These are phyloP conservation scores for Orius insidiosus DNA, from an alignment of 1,140 invertebrate genomes.

Conservation along the genomic window DNA sequence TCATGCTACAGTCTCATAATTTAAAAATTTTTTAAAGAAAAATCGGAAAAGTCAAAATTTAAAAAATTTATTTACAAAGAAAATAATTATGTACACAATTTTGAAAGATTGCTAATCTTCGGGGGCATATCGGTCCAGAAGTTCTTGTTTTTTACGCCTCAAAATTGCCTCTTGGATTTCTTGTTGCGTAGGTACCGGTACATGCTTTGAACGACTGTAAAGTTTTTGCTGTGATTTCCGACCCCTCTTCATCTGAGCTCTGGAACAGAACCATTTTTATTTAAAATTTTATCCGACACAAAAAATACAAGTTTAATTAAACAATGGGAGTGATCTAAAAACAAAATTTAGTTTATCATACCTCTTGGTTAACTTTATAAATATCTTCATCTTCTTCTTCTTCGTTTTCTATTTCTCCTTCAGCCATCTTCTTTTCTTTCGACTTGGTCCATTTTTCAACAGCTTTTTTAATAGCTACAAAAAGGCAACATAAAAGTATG, in stretches of 20 bases:
- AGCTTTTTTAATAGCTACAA: slow-evolving; percentile 36
- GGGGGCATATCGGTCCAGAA: slow-evolving; percentile 18
- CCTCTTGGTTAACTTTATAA: slow-evolving; percentile 5
- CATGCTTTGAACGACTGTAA: slow-evolving; percentile 46
- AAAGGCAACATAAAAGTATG: slow-evolving; percentile 2
- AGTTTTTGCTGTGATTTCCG: slow-evolving; percentile 5
- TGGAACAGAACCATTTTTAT: neutral
- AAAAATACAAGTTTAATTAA: too few species aligned
- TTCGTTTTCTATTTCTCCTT: slow-evolving; percentile 24
- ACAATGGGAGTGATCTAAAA: neutral
- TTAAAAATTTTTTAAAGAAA: too few species aligned
- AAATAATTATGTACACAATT: too few species aligned
- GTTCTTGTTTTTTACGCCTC: slow-evolving; percentile 71
- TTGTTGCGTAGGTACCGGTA: slow-evolving; percentile 70
- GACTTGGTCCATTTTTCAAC: slow-evolving; percentile 46
- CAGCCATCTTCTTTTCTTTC: slow-evolving; percentile 34
- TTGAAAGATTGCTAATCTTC: too few species aligned
- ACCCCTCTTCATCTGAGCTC: slow-evolving; percentile 19
- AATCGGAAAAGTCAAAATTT: too few species aligned
- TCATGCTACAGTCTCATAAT: too few species aligned
- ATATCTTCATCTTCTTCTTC: slow-evolving; percentile 33
- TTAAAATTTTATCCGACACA: too few species aligned
- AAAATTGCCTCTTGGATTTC: slow-evolving; percentile 81
- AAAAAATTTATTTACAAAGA: too few species aligned
- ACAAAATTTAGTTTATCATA: neutral